Evolutionary conservation across 1,140 invertebrate genomes (phyloP).

Genomic region (Lasioglossum baleicum): DNA sequence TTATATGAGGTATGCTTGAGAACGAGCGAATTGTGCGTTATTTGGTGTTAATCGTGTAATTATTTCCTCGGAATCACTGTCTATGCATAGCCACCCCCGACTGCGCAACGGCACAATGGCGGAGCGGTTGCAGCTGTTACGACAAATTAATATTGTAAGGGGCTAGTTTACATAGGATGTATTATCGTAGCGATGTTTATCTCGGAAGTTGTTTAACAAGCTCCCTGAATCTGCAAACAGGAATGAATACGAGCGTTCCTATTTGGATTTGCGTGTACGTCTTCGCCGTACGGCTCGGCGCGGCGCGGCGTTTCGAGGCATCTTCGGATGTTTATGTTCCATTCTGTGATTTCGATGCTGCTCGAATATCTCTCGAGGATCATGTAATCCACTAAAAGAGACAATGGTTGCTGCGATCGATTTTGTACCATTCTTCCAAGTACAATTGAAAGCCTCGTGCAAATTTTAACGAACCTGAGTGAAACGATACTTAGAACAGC

Average conservation of each 20-base stretch:
- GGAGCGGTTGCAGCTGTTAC: not conserved
- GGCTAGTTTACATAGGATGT: slow-evolving; percentile 2
- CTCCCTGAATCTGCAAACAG: not conserved
- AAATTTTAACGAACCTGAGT: no score
- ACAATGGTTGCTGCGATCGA: no score
- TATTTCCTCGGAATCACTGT: no score
- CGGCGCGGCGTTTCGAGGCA: not conserved
- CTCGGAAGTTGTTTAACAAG: not conserved
- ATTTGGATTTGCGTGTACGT: not conserved
- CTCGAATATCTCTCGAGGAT: not conserved
- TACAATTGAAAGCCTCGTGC: no score
- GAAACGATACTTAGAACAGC: no score
- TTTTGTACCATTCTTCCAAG: no score
- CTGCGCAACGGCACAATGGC: not conserved
- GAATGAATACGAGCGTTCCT: not conserved
- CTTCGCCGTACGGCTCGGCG: not conserved
- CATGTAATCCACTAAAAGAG: no score
- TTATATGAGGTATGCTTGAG: no score
- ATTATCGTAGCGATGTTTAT: slow-evolving; percentile 12
- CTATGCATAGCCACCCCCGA: not conserved
- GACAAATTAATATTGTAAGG: slow-evolving; percentile 8
- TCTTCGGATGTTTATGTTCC: not conserved
- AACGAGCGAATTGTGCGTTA: no score
- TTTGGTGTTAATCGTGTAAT: no score
- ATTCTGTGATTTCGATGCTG: not conserved